phyloP scores from a whole-genome alignment of 2,797 vertebrate genomes.

The Gobionotothen gibberifrons region DNA sequence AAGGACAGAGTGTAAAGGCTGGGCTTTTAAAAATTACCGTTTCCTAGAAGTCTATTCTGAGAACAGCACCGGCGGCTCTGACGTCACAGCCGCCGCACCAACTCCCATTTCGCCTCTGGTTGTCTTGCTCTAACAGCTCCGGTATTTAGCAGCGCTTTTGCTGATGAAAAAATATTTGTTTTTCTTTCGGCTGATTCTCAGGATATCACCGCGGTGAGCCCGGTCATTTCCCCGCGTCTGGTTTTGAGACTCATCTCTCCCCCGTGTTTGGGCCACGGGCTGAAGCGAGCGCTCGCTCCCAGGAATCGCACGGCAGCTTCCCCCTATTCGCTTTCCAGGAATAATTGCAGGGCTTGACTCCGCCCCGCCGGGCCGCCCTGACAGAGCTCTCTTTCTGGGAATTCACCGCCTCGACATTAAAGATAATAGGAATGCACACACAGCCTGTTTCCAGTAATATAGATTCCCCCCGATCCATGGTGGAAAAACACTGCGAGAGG shows the following conservation, averaged over 20 bases:
- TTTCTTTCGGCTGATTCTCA: not conserved
- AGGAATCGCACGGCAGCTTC: slow-evolving; percentile 78
- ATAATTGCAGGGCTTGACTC: slow-evolving; percentile 69
- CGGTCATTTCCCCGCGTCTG: fast-evolving
- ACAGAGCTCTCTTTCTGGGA: slow-evolving; percentile 78
- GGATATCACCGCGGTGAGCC: not conserved
- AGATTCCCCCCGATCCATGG: slow-evolving; percentile 68
- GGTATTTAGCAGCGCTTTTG: not conserved
- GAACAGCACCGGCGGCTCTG: slow-evolving; percentile 82
- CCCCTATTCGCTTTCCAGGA: slow-evolving; percentile 82
- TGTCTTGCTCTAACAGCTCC: not conserved
- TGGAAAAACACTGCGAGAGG: slow-evolving; percentile 65
- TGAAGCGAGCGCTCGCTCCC: slow-evolving; percentile 67
- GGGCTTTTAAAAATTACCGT: slow-evolving; percentile 81
- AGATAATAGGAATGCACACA: slow-evolving; percentile 81
- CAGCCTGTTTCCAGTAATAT: slow-evolving; percentile 78
- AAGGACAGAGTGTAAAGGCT: slow-evolving; percentile 76
- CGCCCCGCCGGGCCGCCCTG: slow-evolving; percentile 76
- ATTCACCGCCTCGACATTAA: slow-evolving; percentile 78
- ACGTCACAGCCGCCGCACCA: slow-evolving; percentile 77
- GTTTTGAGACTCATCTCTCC: not conserved
- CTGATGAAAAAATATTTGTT: not conserved
- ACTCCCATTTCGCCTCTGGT: slow-evolving; percentile 27
- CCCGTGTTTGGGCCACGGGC: slow-evolving; percentile 20
- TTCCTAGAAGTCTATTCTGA: slow-evolving; percentile 87